Percentiles rank a stretch among this genome's conserved stretches.
Evolutionary conservation across 2,797 vertebrate genomes (phyloP).

Genomic region (Strix occidentalis): DNA sequence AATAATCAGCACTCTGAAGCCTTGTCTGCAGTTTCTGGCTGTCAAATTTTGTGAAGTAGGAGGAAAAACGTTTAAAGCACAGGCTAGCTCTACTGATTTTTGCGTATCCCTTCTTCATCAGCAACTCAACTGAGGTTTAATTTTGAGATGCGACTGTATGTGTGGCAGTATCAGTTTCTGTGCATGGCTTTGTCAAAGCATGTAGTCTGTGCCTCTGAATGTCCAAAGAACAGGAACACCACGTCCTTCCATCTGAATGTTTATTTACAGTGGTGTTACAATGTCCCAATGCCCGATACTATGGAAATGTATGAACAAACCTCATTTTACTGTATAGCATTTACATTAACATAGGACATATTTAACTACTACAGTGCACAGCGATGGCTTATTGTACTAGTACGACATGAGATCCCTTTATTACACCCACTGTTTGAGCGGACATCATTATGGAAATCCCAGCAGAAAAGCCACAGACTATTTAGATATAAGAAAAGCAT

Average conservation of each 20-base stretch:
- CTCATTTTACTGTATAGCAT: rapidly evolving
- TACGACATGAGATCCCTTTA: rapidly evolving
- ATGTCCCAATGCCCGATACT: rapidly evolving
- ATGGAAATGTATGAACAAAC: neutral
- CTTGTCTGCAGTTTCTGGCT: slow-evolving; percentile 16
- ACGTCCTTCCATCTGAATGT: rapidly evolving
- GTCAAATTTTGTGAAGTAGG: slow-evolving; percentile 18
- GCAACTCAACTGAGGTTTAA: neutral
- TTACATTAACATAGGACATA: rapidly evolving
- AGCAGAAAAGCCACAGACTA: neutral
- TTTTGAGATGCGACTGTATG: neutral
- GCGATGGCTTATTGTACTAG: neutral
- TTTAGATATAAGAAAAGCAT: rapidly evolving
- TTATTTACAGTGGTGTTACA: neutral
- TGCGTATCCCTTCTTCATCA: neutral
- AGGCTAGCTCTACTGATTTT: neutral
- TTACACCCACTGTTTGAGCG: neutral
- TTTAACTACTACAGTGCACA: rapidly evolving
- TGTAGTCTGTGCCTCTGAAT: neutral
- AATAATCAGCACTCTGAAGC: slow-evolving; percentile 26
- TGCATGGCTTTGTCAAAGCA: neutral
- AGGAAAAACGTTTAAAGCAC: neutral
- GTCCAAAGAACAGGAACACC: neutral
- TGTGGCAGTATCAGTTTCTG: neutral
- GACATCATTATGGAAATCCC: neutral